phyloP scores from a whole-genome alignment of 2,888 invertebrate species.

The Petrolisthes cinctipes region DNA sequence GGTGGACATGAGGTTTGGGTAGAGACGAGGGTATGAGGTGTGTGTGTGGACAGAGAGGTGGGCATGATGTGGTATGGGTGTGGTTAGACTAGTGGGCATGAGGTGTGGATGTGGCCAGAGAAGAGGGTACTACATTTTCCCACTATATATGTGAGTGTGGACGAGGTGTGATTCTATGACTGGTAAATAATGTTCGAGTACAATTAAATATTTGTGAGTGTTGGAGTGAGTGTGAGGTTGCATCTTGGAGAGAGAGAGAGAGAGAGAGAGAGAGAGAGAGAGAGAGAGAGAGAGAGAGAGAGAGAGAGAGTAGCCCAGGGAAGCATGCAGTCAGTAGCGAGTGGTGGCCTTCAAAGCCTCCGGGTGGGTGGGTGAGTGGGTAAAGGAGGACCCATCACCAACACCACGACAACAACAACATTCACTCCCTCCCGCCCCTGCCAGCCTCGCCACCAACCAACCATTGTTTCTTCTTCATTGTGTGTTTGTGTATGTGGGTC shows the following conservation, averaged over 20 bases:
- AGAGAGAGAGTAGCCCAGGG: background rate
- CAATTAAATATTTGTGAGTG: background rate
- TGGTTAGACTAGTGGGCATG: too few relatives aligned
- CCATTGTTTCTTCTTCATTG: background rate
- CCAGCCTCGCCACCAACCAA: background rate
- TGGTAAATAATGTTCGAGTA: too few relatives aligned
- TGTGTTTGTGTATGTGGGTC: background rate
- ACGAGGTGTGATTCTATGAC: too few relatives aligned
- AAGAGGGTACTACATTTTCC: too few relatives aligned
- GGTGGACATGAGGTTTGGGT: too few relatives aligned
- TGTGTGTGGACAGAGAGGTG: too few relatives aligned
- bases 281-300: background rate
- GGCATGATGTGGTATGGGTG: too few relatives aligned
- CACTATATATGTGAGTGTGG: too few relatives aligned
- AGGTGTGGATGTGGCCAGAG: too few relatives aligned
- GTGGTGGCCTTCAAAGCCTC: background rate
- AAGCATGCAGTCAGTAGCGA: background rate
- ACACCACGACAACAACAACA: background rate
- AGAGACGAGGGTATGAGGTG: too few relatives aligned
- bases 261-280: too few relatives aligned
- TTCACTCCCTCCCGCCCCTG: background rate
- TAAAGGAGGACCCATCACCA: background rate
- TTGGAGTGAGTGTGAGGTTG: background rate
- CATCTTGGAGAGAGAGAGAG: background rate
- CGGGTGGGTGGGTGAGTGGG: background rate